Conservation (phyloP, 2,113 vertebrate species). For the Oreochromis tanganicae region DNA sequence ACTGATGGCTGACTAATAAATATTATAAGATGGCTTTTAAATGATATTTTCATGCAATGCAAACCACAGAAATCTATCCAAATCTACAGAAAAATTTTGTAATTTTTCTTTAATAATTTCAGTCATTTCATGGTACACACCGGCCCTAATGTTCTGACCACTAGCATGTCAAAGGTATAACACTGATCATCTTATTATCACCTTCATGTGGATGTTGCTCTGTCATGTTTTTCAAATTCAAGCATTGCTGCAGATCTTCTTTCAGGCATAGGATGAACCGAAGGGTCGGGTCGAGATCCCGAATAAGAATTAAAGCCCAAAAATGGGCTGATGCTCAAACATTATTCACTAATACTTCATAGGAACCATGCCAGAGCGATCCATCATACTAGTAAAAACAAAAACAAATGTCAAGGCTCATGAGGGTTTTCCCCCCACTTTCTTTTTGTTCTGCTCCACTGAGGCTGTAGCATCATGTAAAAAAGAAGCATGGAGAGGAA, state of each 20-base stretch:
- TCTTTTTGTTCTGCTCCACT: neutral
- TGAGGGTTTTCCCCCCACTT: neutral
- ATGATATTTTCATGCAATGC: neutral
- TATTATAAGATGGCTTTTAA: neutral
- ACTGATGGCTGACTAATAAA: neutral
- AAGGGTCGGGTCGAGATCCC: accelerated
- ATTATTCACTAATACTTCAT: neutral
- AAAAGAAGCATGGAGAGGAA: neutral
- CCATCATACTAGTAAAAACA: neutral
- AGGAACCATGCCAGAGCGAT: neutral
- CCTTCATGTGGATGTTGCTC: too few relatives aligned
- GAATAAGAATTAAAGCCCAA: neutral
- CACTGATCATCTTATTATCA: neutral
- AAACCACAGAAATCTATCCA: neutral
- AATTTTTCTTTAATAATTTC: neutral
- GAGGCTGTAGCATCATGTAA: neutral
- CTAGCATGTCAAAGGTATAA: neutral
- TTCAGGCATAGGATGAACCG: neutral
- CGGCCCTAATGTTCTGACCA: neutral
- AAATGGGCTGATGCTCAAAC: neutral
- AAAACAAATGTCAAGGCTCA: neutral
- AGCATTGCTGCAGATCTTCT: neutral
- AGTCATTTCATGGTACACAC: neutral
- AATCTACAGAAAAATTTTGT: neutral
- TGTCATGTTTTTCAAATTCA: neutral